phyloP scores from a whole-genome alignment of 2,113 vertebrate genomes.

The Etia nguti region DNA sequence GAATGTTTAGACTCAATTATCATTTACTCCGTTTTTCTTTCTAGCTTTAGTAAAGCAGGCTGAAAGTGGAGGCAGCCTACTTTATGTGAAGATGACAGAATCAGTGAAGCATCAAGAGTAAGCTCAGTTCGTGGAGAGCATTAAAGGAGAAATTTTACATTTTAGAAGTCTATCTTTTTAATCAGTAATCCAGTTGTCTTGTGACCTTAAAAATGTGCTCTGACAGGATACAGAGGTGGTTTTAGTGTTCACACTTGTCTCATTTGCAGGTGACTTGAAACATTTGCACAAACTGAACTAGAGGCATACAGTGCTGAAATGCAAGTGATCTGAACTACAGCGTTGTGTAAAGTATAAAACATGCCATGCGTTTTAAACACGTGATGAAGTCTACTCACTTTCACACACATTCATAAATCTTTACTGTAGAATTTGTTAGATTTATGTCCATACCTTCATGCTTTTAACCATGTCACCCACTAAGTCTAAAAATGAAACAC shows the following conservation, averaged over 20 bases:
- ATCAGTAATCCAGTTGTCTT: slow-evolving; percentile 30
- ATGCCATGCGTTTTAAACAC: neutral
- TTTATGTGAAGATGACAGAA: slow-evolving; percentile 10
- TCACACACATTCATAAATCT: slow-evolving; percentile 1
- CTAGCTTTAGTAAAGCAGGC: slow-evolving; percentile 9
- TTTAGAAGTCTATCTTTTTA: slow-evolving; percentile 26
- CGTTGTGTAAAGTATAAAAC: neutral
- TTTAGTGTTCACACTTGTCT: neutral
- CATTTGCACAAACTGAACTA: neutral
- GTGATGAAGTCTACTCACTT: neutral
- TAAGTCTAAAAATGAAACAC: slow-evolving; percentile 25
- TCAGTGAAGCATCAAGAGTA: slow-evolving; percentile 26
- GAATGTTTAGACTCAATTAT: slow-evolving; percentile 19
- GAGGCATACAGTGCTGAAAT: neutral
- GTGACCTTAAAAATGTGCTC: neutral
- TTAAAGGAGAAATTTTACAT: slow-evolving; percentile 28
- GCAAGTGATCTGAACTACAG: neutral
- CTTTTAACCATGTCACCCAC: neutral
- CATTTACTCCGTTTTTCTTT: neutral
- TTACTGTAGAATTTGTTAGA: neutral
- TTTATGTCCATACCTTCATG: slow-evolving; percentile 14
- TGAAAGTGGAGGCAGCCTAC: neutral
- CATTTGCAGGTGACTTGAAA: neutral
- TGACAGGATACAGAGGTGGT: neutral
- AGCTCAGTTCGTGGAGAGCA: neutral